Conservation (phyloP, 2,888 invertebrate genomes). For the Coremacera marginata region DNA sequence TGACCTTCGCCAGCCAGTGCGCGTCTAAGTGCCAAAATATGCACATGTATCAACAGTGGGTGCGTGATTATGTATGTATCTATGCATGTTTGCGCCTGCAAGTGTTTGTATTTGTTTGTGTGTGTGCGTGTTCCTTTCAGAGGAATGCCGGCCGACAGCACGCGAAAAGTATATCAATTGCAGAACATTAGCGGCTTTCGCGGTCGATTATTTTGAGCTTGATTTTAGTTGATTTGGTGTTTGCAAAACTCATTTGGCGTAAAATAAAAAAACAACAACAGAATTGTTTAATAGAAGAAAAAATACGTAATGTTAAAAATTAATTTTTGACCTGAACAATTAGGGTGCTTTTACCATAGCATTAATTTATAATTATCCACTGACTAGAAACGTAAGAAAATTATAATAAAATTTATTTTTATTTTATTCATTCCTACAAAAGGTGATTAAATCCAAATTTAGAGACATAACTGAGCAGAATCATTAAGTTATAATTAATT, state of each 20-base stretch:
- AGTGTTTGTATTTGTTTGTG: slow-evolving; percentile 30
- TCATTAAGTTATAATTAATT: too few relatives aligned
- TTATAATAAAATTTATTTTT: too few relatives aligned
- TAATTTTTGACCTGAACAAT: neutral
- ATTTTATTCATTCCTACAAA: too few relatives aligned
- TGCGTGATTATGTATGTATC: slow-evolving; percentile 19
- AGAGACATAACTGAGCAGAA: too few relatives aligned
- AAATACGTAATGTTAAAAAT: slow-evolving; percentile 43
- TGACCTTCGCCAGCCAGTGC: slow-evolving; percentile 18
- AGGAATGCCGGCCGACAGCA: slow-evolving; percentile 21
- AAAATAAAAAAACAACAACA: too few relatives aligned
- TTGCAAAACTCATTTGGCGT: neutral
- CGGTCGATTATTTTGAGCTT: slow-evolving; percentile 59
- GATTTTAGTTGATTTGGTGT: neutral
- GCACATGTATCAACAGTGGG: slow-evolving; percentile 22
- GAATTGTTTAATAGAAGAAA: neutral
- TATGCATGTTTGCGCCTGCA: neutral
- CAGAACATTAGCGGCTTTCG: slow-evolving; percentile 64
- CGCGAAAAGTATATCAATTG: slow-evolving; percentile 52
- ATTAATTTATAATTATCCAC: too few relatives aligned
- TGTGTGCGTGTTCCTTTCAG: neutral
- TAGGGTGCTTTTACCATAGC: too few relatives aligned
- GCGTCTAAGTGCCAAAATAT: slow-evolving; percentile 34
- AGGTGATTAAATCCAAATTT: too few relatives aligned
- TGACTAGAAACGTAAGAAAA: too few relatives aligned